Evolutionary conservation across 2,888 invertebrate genomes (phyloP).

Genomic region (Arge pagana): DNA sequence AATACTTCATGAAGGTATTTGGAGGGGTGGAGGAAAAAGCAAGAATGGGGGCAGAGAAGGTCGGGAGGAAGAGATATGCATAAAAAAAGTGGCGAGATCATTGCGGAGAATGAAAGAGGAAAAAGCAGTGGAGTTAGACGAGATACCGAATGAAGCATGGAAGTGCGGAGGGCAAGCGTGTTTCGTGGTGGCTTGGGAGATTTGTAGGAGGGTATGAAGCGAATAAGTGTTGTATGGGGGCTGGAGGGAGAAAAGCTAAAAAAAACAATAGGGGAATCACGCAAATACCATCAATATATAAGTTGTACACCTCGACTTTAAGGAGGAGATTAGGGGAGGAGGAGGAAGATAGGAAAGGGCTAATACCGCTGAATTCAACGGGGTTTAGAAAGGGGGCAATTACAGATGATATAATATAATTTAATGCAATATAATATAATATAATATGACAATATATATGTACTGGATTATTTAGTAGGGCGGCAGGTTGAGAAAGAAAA

Average conservation of each 20-base stretch:
- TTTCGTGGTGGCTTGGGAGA: background rate
- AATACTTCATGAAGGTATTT: conserved; percentile 1
- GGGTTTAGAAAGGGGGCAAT: conserved; percentile 9
- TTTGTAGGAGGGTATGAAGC: too few species aligned
- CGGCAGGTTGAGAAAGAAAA: background rate
- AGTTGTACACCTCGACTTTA: conserved; percentile 3
- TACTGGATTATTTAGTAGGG: background rate
- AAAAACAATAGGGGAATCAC: background rate
- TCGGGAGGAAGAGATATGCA: background rate
- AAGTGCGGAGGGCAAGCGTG: background rate
- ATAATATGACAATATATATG: too few species aligned
- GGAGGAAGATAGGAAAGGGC: conserved; percentile 14
- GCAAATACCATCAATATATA: too few species aligned
- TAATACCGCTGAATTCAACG: background rate
- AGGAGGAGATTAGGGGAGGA: conserved; percentile 1
- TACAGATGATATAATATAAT: too few species aligned
- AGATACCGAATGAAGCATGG: too few species aligned
- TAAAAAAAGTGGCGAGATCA: background rate
- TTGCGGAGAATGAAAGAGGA: background rate
- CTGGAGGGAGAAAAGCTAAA: background rate
- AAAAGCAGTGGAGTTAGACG: background rate
- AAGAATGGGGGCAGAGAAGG: background rate
- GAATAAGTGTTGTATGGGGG: background rate
- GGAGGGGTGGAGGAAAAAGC: background rate
- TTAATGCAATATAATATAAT: too few species aligned